phyloP scores from a whole-genome alignment of 2,888 invertebrate species.

The Hesperia comma region DNA sequence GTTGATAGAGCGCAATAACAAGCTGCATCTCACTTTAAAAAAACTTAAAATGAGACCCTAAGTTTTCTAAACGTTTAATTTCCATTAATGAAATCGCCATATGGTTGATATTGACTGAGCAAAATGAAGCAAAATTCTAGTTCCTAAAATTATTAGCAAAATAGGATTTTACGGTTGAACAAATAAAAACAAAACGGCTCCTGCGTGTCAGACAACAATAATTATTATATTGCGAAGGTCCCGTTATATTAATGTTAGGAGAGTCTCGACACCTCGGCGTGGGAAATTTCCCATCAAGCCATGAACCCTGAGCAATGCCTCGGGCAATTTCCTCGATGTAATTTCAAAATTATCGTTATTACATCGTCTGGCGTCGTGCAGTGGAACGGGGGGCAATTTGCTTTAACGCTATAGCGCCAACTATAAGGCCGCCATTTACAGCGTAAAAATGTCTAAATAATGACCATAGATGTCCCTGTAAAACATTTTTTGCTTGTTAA shows the following conservation, averaged over 20 bases:
- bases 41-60: no score
- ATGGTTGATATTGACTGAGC: no score
- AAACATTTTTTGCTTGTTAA: conserved; percentile 2
- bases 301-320: conserved; percentile 43
- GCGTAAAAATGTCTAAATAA: neutral
- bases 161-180: conserved; percentile 3
- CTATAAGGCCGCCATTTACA: conserved; percentile 11
- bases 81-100: no score
- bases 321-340: conserved; percentile 45
- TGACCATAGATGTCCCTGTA: conserved; percentile 18
- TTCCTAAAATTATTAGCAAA: no score
- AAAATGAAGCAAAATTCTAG: no score
- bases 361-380: conserved; percentile 20
- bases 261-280: conserved; percentile 39
- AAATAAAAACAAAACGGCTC: neutral
- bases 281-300: conserved; percentile 50
- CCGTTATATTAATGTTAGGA: conserved; percentile 42
- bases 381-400: conserved; percentile 39
- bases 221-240: conserved; percentile 28
- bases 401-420: conserved; percentile 41
- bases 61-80: no score
- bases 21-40: no score
- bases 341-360: conserved; percentile 47
- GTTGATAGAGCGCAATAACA: no score
- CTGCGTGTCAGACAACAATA: neutral